phyloP scores from a whole-genome alignment of 2,113 vertebrate genomes.

The Phrynocephalus versicolor region DNA sequence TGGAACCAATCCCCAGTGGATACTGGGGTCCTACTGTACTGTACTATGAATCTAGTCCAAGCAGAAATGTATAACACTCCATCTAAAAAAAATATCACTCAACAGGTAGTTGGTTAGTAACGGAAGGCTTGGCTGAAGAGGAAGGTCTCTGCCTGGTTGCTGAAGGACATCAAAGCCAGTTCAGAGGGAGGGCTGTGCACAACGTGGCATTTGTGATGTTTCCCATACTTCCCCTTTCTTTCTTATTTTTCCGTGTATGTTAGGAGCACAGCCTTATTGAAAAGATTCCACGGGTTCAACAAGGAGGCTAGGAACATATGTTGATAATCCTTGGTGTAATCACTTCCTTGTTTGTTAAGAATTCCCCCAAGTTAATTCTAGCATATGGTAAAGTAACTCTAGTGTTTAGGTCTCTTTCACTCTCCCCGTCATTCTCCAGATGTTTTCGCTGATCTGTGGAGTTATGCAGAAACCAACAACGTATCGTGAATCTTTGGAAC shows the following conservation, averaged over 20 bases:
- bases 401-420: background rate
- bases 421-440: constrained; percentile 17
- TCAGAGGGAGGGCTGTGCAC: background rate
- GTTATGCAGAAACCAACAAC: background rate
- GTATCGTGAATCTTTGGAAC: background rate
- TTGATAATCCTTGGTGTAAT: background rate
- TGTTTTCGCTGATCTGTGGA: constrained; percentile 12
- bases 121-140: no score
- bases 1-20: no score
- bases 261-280: background rate
- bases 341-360: constrained; percentile 11
- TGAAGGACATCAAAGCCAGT: background rate
- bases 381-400: constrained; percentile 13
- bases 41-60: no score
- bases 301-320: background rate
- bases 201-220: background rate
- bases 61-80: no score
- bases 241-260: background rate
- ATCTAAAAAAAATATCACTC: no score
- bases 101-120: no score
- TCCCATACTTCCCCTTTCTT: background rate
- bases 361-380: background rate
- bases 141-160: background rate
- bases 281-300: background rate
- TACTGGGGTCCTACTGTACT: no score